Percentiles rank a stretch among this genome's conserved stretches.
phyloP scores from a whole-genome alignment of 2,797 vertebrate genomes.

The Phrynocephalus guinanensis region DNA sequence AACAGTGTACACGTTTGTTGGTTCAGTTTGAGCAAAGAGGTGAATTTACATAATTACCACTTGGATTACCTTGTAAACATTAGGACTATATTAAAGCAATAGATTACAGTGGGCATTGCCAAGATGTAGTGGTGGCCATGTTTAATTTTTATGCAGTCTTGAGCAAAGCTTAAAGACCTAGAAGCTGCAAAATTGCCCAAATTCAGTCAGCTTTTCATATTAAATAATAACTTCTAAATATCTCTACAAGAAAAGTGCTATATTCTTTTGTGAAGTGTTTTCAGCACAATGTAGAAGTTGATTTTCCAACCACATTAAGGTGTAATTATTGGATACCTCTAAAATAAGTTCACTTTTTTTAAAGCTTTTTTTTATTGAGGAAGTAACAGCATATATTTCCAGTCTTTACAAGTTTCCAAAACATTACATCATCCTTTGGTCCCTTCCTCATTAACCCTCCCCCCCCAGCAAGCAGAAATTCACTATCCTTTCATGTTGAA shows the following conservation, averaged over 20 bases:
- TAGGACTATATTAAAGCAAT: slow-evolving; percentile 8
- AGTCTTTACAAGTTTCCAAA: too few species aligned
- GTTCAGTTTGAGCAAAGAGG: neutral
- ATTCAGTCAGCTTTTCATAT: neutral
- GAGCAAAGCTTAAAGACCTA: neutral
- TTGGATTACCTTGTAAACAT: neutral
- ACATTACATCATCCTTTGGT: too few species aligned
- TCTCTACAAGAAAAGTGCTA: neutral
- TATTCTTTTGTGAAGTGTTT: neutral
- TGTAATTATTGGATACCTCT: neutral
- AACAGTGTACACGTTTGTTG: neutral
- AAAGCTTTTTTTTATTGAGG: too few species aligned
- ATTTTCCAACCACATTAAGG: neutral
- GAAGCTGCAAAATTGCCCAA: neutral
- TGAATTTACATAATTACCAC: neutral
- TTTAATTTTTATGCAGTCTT: neutral
- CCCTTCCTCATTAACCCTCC: too few species aligned
- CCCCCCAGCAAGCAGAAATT: too few species aligned
- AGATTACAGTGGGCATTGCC: neutral
- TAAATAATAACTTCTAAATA: slow-evolving; percentile 1
- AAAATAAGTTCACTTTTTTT: too few species aligned
- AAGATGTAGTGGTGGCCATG: neutral
- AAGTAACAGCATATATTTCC: too few species aligned
- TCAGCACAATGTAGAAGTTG: neutral
- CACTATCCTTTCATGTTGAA: too few species aligned